These are phyloP conservation scores for Acanthosepion lycidas DNA, from an alignment of 2,888 invertebrate genomes.

Conservation along the genomic window DNA sequence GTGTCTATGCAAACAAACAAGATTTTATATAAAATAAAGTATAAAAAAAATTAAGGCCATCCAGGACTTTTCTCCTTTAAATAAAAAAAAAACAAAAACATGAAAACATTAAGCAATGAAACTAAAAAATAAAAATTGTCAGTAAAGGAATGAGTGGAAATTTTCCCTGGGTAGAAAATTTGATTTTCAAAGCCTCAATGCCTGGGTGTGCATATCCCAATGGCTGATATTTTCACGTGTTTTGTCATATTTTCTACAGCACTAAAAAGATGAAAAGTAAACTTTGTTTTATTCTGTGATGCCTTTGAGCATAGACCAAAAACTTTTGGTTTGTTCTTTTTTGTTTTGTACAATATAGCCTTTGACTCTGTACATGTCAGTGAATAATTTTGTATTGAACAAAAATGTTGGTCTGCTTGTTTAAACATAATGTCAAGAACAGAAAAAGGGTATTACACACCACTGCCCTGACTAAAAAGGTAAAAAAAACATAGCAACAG, in stretches of 20 bases:
- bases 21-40: neutral
- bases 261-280: constrained; percentile 33
- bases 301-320: constrained; percentile 1
- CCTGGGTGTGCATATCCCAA: neutral
- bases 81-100: neutral
- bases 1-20: neutral
- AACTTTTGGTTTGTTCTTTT: neutral
- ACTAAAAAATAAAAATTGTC: neutral
- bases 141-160: too few relatives aligned
- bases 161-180: neutral
- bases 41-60: neutral
- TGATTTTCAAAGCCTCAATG: neutral
- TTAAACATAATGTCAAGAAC: neutral
- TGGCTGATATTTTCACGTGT: neutral
- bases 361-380: neutral
- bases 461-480: neutral
- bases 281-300: constrained; percentile 6
- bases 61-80: neutral
- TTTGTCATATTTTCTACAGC: constrained; percentile 22
- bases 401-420: neutral
- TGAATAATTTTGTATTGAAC: constrained; percentile 10
- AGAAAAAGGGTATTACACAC: constrained; percentile 18
- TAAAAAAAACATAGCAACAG: neutral
- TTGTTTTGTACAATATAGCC: neutral
- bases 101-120: neutral